These are phyloP conservation scores for Choristoneura rosaceana DNA, from an alignment of 2,888 invertebrate genomes.

Conservation along the genomic window DNA sequence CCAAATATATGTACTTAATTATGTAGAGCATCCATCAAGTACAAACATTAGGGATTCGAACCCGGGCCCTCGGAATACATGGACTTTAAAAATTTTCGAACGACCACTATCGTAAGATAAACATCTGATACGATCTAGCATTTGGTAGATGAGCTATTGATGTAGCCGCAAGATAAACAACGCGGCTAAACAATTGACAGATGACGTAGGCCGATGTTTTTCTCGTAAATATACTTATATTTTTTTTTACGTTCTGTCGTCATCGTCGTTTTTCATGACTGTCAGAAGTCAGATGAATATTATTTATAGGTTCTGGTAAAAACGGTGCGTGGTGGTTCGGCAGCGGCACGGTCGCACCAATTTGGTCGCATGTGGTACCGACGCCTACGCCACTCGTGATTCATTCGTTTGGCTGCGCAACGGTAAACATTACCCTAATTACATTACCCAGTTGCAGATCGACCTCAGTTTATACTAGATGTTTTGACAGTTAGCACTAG, in stretches of 20 bases:
- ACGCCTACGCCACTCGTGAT: conserved; percentile 77
- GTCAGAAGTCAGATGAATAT: conserved; percentile 43
- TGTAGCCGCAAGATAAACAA: conserved; percentile 21
- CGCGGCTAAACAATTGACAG: conserved; percentile 37
- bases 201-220: conserved; percentile 49
- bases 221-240: conserved; percentile 41
- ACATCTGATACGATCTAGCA: neutral
- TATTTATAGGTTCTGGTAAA: conserved; percentile 67
- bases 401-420: conserved; percentile 75
- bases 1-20: too few species aligned
- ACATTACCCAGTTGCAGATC: conserved; percentile 62
- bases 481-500: conserved; percentile 28
- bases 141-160: conserved; percentile 10
- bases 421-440: conserved; percentile 80
- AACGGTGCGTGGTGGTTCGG: conserved; percentile 60
- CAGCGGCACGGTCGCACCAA: conserved; percentile 64
- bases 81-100: too few species aligned
- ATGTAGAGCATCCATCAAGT: too few species aligned
- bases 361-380: conserved; percentile 67
- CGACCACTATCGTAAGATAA: conserved; percentile 6
- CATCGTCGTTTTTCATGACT: conserved; percentile 52
- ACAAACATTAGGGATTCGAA: too few species aligned
- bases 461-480: conserved; percentile 41
- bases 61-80: too few species aligned
- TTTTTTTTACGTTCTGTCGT: conserved; percentile 50